Evolutionary conservation across 1,140 invertebrate species (phyloP).

Genomic region (Atta texana): DNA sequence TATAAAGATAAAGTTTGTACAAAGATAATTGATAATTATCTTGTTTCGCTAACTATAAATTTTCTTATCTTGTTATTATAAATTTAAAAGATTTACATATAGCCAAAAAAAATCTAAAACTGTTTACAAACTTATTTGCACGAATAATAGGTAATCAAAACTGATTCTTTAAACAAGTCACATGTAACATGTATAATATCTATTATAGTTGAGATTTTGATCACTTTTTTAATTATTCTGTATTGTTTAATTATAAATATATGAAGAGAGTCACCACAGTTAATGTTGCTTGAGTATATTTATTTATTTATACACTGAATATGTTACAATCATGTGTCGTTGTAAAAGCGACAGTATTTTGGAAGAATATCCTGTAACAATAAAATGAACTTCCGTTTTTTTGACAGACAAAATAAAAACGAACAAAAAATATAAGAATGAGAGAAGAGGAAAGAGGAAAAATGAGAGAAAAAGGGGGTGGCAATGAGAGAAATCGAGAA

Average conservation of each 20-base stretch:
- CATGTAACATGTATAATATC: not conserved
- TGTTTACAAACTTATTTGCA: not conserved
- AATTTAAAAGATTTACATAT: not conserved
- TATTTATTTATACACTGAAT: constrained; percentile 5
- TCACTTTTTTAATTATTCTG: not conserved
- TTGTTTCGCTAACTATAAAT: not conserved
- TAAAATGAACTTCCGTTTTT: constrained; percentile 46
- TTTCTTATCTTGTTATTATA: not conserved
- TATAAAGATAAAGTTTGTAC: not conserved
- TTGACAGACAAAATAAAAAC: constrained; percentile 25
- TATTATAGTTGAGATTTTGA: not conserved
- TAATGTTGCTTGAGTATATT: not conserved
- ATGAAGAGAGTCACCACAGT: not conserved
- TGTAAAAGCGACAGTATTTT: constrained; percentile 20
- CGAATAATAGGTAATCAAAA: not conserved
- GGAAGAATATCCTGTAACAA: constrained; percentile 12
- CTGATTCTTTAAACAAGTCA: not conserved
- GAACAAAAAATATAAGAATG: constrained; percentile 15
- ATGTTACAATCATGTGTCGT: constrained; percentile 3
- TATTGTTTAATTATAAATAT: constrained; percentile 16
- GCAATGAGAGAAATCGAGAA: not conserved
- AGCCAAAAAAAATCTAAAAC: not conserved
- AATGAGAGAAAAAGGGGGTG: not conserved
- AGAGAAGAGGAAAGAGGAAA: not conserved
- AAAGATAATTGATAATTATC: not conserved